phyloP scores from a whole-genome alignment of 2,888 invertebrate species.

The Xestia ashworthii region DNA sequence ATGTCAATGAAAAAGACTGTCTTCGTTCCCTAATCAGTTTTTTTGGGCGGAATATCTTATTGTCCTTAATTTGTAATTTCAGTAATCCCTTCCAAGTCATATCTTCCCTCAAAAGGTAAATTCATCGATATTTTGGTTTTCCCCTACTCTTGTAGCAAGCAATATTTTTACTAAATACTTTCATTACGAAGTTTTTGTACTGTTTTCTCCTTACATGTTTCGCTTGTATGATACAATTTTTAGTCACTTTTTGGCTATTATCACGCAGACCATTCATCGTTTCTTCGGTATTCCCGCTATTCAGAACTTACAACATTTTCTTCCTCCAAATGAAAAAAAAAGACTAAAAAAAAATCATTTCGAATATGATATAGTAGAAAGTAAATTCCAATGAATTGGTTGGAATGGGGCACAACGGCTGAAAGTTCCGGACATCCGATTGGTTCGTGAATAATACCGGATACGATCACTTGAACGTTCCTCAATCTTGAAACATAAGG shows the following conservation, averaged over 20 bases:
- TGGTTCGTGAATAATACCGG: conserved; percentile 78
- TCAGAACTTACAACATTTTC: neutral
- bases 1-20: neutral
- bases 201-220: neutral
- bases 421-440: conserved; percentile 71
- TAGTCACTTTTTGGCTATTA: neutral
- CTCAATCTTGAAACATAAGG: conserved; percentile 71
- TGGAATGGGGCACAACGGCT: conserved; percentile 57
- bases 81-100: neutral
- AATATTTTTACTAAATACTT: neutral
- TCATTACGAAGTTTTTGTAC: neutral
- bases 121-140: neutral
- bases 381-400: conserved; percentile 62
- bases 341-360: conserved; percentile 20
- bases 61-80: neutral
- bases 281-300: neutral
- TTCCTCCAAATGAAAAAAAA: conserved; percentile 18
- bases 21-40: neutral
- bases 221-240: neutral
- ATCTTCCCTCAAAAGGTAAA: neutral
- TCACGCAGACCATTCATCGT: neutral
- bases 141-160: neutral
- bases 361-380: conserved; percentile 56
- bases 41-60: neutral
- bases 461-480: conserved; percentile 74